Base-by-base conservation (phyloP, 2,888 invertebrate genomes). In the Coecobrya sp. region DNA sequence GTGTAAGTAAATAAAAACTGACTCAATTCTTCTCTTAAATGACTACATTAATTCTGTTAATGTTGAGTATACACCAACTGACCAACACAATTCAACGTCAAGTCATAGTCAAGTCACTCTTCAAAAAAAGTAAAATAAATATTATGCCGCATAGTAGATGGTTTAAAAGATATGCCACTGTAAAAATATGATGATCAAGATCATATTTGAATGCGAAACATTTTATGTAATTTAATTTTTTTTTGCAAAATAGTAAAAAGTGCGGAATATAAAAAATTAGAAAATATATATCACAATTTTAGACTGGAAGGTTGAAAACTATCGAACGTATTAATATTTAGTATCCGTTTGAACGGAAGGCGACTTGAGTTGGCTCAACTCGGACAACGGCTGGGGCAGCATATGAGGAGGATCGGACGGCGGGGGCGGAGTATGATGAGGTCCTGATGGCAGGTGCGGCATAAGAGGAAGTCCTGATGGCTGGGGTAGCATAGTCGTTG, bases 321-420 rank as follows among this genome's bases (percentile, higher is more conserved):
- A 25, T 13, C 68, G 7, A 4, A 2, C 22, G 7, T 25, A 7
- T 76, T n/a, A n/a, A n/a, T n/a, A 27, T 55, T 81, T 81, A 81
- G 30, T 81, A 81, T 81, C 81, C 81, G 11, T 52, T 52, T 0
- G 73, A 73, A n/a, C 42, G 36, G 42, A 73, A 42, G 42, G n/a
- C 0, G 36, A 70, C 70, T 16, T 30, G 36, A 3, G 1, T 0
- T 0, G 70, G 70, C 36, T 73, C 45, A 19, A 73, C 73, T n/a
- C 55, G 55, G 55, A 81, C 81, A 45, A 49, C 45, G 22, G 65
- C 10, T n/a, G 59, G 42, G 42, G 30, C 62, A 3, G 36, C n/a
- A 13, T 73, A 62, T 16, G 42, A 42, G 16, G 73, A 42, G 10
- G 73, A 5, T 1, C 45, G 36, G 49, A 76, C 22, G 30, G 55